These are phyloP conservation scores for Colletes gigas DNA, from an alignment of 1,140 invertebrate genomes.

Conservation along the genomic window DNA sequence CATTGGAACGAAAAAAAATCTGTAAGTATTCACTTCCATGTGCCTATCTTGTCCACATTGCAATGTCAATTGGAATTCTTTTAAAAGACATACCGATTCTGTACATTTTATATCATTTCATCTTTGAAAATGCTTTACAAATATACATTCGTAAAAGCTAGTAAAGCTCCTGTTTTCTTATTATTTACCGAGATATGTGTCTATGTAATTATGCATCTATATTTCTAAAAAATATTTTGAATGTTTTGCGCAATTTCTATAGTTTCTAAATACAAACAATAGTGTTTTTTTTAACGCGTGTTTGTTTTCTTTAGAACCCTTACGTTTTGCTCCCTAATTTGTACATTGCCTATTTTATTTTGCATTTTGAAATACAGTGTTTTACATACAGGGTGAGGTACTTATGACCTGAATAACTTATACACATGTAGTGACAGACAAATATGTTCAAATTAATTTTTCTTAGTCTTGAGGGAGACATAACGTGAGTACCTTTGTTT, in stretches of 20 bases:
- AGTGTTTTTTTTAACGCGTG: not conserved
- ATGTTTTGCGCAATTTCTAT: not conserved
- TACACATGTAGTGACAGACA: too few species aligned
- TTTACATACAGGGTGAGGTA: not conserved
- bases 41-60: constrained; percentile 5
- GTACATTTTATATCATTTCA: not conserved
- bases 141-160: constrained; percentile 52
- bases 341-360: not conserved
- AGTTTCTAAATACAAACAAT: not conserved
- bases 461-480: too few species aligned
- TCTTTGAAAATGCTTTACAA: not conserved
- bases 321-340: not conserved
- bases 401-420: too few species aligned
- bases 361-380: not conserved
- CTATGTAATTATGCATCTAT: not conserved
- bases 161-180: not conserved
- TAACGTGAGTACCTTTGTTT: too few species aligned
- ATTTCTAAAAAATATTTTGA: not conserved
- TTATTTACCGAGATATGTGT: not conserved
- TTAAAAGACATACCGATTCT: not conserved
- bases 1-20: constrained; percentile 82
- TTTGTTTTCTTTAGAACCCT: not conserved
- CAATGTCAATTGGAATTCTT: constrained; percentile 8
- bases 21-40: constrained; percentile 80
- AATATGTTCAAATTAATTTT: too few species aligned